These are phyloP conservation scores for Ectropis crepuscularia DNA, from an alignment of 2,888 invertebrate genomes.

Conservation along the genomic window DNA sequence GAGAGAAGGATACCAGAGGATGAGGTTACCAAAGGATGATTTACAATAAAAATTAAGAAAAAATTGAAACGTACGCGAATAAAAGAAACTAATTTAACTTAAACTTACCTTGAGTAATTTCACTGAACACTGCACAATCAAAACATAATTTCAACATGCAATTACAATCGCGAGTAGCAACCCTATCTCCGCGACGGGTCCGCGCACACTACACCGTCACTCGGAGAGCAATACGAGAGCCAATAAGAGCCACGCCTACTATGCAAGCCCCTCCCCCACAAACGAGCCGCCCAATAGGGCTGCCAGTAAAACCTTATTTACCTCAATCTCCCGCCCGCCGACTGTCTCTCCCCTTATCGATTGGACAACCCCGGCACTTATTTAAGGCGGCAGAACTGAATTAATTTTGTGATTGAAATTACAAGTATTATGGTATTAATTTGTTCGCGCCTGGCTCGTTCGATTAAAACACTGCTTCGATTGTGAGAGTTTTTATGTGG, in stretches of 20 bases:
- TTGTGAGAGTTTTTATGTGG: constrained; percentile 52
- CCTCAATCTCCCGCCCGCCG: constrained; percentile 73
- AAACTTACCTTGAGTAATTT: constrained; percentile 37
- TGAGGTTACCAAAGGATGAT: too few species aligned
- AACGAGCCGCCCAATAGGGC: constrained; percentile 56
- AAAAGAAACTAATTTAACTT: not conserved
- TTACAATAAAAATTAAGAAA: too few species aligned
- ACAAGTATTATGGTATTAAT: constrained; percentile 72
- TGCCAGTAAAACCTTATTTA: constrained; percentile 75
- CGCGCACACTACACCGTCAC: constrained; percentile 45
- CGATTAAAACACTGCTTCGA: constrained; percentile 65
- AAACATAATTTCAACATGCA: constrained; percentile 31
- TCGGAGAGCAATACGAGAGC: constrained; percentile 39
- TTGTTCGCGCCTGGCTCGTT: constrained; percentile 66
- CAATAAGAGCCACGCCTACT: constrained; percentile 57
- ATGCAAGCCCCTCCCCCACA: constrained; percentile 50
- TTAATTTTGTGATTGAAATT: constrained; percentile 84
- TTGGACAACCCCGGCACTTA: constrained; percentile 75
- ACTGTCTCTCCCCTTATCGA: constrained; percentile 73
- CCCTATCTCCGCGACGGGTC: constrained; percentile 38
- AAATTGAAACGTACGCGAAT: not conserved
- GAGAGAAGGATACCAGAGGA: too few species aligned
- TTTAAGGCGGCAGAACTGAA: constrained; percentile 78
- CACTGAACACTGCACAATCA: constrained; percentile 38
- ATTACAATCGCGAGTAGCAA: constrained; percentile 21